A percentile compares a stretch with the other conserved stretches of the same genome.
Conservation (phyloP, 2,113 vertebrate genomes). For the Alligator sinensis region DNA sequence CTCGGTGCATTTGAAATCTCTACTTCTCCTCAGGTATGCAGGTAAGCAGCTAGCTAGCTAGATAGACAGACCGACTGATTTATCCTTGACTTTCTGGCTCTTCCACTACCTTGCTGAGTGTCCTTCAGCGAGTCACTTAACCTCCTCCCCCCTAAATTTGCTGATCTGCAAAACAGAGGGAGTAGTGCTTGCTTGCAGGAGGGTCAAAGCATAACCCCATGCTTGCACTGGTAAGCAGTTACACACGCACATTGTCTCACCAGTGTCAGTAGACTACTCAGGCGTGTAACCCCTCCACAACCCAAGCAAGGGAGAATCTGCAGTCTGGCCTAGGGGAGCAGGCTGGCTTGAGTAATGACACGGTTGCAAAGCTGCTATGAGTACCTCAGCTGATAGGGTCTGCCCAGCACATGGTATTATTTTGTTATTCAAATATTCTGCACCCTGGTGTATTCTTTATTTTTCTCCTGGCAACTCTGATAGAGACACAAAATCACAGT, state of each 20-base stretch:
- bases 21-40: not conserved
- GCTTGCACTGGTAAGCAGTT: fast-evolving
- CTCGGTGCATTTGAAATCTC: conserved; percentile 20
- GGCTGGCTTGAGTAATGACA: not conserved
- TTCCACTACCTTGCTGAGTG: not conserved
- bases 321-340: not conserved
- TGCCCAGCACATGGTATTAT: not conserved
- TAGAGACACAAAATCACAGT: not conserved
- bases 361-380: not conserved
- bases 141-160: not conserved
- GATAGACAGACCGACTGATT: not conserved
- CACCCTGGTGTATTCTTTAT: not conserved
- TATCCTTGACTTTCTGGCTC: conserved; percentile 23
- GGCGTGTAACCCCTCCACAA: fast-evolving
- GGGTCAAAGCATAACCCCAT: not conserved
- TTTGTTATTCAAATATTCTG: not conserved
- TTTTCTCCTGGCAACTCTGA: not conserved
- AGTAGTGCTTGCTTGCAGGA: not conserved
- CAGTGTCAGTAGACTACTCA: fast-evolving
- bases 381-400: not conserved
- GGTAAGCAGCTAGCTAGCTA: not conserved
- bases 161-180: not conserved
- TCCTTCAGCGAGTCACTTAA: conserved; percentile 14
- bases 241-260: not conserved
- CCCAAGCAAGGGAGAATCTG: not conserved